A percentile compares a stretch with the other conserved stretches of the same genome.
Conservation (phyloP, 35 echinoderm and acorn worm species). For the Chiridota heheva region DNA sequence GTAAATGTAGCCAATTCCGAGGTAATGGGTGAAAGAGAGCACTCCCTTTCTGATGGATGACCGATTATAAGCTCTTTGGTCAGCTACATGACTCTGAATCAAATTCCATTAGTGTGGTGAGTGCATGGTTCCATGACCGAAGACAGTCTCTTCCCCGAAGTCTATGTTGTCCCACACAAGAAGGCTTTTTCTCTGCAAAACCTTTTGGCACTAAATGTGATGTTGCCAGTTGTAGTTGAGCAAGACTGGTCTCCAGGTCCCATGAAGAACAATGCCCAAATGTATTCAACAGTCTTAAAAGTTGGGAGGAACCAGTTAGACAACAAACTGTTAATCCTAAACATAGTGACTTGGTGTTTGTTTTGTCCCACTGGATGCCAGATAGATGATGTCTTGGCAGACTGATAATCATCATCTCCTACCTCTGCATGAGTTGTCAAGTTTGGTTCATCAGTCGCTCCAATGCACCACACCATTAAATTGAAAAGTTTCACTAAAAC, state of each 20-base stretch:
- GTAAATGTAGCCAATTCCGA: background rate
- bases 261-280: slow-evolving; percentile 46
- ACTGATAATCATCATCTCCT: background rate
- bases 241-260: slow-evolving; percentile 42
- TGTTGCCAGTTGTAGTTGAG: slow-evolving; percentile 12
- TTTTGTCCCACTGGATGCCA: slow-evolving; percentile 12
- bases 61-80: background rate
- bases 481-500: slow-evolving; percentile 41
- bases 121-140: slow-evolving; percentile 60
- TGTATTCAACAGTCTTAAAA: slow-evolving; percentile 26
- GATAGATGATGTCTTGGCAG: slow-evolving; percentile 35
- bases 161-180: slow-evolving; percentile 59
- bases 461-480: slow-evolving; percentile 35
- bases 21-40: background rate
- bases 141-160: slow-evolving; percentile 62
- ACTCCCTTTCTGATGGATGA: background rate
- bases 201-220: background rate
- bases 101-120: slow-evolving; percentile 66
- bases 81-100: slow-evolving; percentile 18
- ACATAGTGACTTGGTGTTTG: slow-evolving; percentile 20
- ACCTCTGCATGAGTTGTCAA: slow-evolving; percentile 20
- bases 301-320: slow-evolving; percentile 39
- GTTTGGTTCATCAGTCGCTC: slow-evolving; percentile 23
- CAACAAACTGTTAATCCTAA: slow-evolving; percentile 45
- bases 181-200: slow-evolving; percentile 2